Evolutionary conservation across 2,888 invertebrate genomes (phyloP).

Genomic region (Andrena fulva): DNA sequence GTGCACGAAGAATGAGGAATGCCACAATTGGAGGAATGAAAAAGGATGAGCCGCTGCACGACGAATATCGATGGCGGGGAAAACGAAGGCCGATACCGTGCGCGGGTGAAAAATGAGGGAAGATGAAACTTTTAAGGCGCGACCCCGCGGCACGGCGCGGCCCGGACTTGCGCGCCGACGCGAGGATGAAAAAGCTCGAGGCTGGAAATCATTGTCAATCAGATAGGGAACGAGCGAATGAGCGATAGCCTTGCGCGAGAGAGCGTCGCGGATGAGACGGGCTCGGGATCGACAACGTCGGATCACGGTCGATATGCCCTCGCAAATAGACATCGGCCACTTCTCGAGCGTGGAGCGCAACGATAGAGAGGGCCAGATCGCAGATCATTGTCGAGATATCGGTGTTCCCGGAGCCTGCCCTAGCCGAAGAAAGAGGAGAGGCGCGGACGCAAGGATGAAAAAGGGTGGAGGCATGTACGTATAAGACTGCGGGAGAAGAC

Average conservation of each 20-base stretch:
- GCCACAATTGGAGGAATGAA: constrained; percentile 35
- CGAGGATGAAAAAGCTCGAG: constrained; percentile 5
- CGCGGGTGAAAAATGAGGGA: constrained; percentile 31
- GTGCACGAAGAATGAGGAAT: constrained; percentile 27
- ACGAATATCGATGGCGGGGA: constrained; percentile 27
- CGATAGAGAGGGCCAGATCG: constrained; percentile 51
- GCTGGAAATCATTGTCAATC: constrained; percentile 22
- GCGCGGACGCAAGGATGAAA: constrained; percentile 52
- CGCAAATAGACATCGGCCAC: constrained; percentile 48
- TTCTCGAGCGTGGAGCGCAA: constrained; percentile 39
- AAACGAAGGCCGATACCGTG: constrained; percentile 10
- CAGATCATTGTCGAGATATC: constrained; percentile 61
- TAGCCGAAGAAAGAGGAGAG: constrained; percentile 58
- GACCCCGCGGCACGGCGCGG: background rate
- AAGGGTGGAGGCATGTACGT: constrained; percentile 61
- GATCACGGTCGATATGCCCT: constrained; percentile 17
- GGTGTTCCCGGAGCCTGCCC: constrained; percentile 57
- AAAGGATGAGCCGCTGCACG: constrained; percentile 17
- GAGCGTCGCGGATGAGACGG: constrained; percentile 1
- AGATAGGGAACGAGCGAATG: constrained; percentile 28
- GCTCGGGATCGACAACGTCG: constrained; percentile 24
- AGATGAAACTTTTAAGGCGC: constrained; percentile 1
- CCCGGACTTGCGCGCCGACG: background rate
- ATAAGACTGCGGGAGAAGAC: constrained; percentile 52
- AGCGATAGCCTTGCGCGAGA: constrained; percentile 20